Base-by-base conservation (phyloP, 2,888 invertebrate genomes). In the Chesias legatella region DNA sequence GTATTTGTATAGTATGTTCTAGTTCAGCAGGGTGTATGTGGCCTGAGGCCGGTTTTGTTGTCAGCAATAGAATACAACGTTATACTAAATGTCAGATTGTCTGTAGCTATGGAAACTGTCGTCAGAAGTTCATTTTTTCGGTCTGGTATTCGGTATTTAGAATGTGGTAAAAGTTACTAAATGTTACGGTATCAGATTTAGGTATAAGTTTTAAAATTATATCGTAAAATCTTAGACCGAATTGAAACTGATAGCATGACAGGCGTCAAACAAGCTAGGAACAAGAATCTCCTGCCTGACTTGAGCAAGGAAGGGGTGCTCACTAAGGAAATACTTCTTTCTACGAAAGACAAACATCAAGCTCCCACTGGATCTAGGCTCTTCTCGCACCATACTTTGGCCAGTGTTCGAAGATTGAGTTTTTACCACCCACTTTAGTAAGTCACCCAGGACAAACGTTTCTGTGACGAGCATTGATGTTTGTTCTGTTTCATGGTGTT, bases 301-400 rank as follows among this genome's bases (percentile, higher is more conserved):
- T 56, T 89, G 45, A 63, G 63, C 8, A 82, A 85, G 46, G 89
- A 89, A 58, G 89, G 89, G 1, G 53, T 60, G 42, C 64, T 88
- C 7, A 60, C 61, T 0, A 81, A 82, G 50, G 77, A 81, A 20
- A 81, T 88, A 50, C 56, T 77, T 2, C 63, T 88, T 24, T 64
- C 79, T 21, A 81, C 84, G 10, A 73, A 70, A 37, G 71, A 79
- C 42, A 86, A 86, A 58, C 79, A 83, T 47, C 76, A 73, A 11
- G 78, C 67, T 23, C 63, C 83, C 1, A 58, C 82, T 10, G 86
- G 89, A 31, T 85, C 89, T 11, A 77, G 91, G 30, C 79, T 91
- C 13, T 91, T 88, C 57, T 89, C 90, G 13, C 91, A 91, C 66
- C 91, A 91, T 48, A 91, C 91, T 6, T 67, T 91, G 48, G 90